Evolutionary conservation across 23 tunicate species (phyloP).

Genomic region (Styela plicata): DNA sequence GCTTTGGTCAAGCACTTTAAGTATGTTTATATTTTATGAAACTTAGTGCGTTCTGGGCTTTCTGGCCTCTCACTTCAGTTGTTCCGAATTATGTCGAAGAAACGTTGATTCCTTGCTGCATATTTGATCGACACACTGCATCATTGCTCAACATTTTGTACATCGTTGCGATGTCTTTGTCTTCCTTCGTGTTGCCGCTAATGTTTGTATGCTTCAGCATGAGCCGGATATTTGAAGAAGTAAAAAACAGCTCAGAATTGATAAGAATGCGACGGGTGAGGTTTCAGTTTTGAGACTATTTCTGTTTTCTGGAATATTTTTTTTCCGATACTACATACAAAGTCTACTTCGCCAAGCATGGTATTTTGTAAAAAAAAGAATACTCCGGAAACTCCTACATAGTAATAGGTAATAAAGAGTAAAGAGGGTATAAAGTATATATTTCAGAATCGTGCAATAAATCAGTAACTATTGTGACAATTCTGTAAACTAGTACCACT

Average conservation of each 20-base stretch:
- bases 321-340: no score
- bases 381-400: no score
- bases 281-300: not conserved
- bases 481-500: no score
- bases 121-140: conserved; percentile 40
- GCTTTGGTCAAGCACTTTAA: no score
- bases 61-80: conserved; percentile 30
- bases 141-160: conserved; percentile 18
- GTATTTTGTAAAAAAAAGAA: no score
- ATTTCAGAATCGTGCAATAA: no score
- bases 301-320: no score
- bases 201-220: conserved; percentile 32
- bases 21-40: no score
- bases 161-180: conserved; percentile 31
- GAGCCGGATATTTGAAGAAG: conserved; percentile 26
- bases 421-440: no score
- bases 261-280: not conserved
- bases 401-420: no score
- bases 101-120: conserved; percentile 44
- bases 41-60: conserved; percentile 33
- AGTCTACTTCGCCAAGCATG: no score
- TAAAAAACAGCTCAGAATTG: conserved; percentile 23
- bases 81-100: conserved; percentile 41
- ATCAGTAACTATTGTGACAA: no score
- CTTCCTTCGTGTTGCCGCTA: conserved; percentile 30